phyloP scores from a whole-genome alignment of 2,113 vertebrate species.

The Pluvianellus socialis region DNA sequence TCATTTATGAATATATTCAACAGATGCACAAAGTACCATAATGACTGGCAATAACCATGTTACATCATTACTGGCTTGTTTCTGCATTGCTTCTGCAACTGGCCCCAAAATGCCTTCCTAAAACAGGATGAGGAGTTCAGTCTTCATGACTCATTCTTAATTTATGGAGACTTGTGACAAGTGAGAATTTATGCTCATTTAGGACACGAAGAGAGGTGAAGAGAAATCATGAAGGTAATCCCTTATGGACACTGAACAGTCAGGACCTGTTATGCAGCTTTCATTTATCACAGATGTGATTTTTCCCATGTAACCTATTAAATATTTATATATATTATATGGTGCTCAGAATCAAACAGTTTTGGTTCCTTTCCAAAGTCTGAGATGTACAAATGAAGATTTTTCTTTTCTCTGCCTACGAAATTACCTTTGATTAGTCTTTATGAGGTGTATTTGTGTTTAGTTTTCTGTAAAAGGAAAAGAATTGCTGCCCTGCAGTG shows the following conservation, averaged over 20 bases:
- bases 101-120: not conserved
- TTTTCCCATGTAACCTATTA: not conserved
- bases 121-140: not conserved
- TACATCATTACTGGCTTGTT: not conserved
- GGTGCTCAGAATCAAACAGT: not conserved
- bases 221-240: not conserved
- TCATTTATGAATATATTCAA: not conserved
- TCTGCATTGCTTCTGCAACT: not conserved
- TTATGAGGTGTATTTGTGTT: not conserved
- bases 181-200: not conserved
- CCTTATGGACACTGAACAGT: not conserved
- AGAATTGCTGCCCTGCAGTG: not conserved
- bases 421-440: not conserved
- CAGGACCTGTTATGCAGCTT: not conserved
- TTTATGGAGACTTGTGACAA: not conserved
- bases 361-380: not conserved
- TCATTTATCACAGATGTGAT: not conserved
- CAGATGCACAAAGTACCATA: not conserved
- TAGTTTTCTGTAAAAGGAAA: not conserved
- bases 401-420: not conserved
- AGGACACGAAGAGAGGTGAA: not conserved
- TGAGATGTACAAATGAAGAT: not conserved
- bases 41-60: not conserved
- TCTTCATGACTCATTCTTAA: not conserved
- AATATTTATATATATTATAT: not conserved